A percentile compares a stretch with the other conserved stretches of the same genome.
phyloP scores from a whole-genome alignment of 2,113 vertebrate species.

The Cottus gobio region DNA sequence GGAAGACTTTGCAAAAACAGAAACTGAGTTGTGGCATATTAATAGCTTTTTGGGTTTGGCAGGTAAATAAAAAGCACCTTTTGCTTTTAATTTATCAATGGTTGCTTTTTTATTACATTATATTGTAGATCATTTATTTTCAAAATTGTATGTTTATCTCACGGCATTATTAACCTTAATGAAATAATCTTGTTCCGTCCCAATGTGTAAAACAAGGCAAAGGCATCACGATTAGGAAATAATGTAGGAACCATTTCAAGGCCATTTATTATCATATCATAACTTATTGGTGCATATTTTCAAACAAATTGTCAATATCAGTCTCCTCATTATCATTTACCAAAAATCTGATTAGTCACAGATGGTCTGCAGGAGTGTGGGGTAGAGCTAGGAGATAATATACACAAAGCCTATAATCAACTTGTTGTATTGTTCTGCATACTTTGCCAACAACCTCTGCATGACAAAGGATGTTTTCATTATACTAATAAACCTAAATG shows the following conservation, averaged over 20 bases:
- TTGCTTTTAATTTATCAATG: no score
- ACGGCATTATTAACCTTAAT: neutral
- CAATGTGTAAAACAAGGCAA: neutral
- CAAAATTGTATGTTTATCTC: no score
- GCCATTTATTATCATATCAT: no score
- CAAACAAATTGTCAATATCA: neutral
- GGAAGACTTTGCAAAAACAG: constrained; percentile 25
- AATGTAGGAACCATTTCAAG: neutral
- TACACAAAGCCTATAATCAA: neutral
- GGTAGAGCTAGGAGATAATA: neutral
- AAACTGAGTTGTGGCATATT: constrained; percentile 19
- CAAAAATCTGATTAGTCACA: neutral
- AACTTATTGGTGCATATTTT: neutral
- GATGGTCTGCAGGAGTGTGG: neutral
- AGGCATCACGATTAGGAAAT: neutral
- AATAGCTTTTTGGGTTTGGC: neutral
- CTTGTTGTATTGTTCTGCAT: neutral
- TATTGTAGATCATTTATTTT: no score
- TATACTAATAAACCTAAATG: neutral
- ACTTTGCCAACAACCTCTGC: neutral
- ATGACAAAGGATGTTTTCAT: constrained; percentile 1
- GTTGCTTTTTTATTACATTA: no score
- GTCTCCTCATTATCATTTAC: neutral
- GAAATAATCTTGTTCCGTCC: neutral
- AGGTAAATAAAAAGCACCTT: neutral